These are phyloP conservation scores for Scaptodrosophila latifasciaeformis DNA, from an alignment of 2,888 invertebrate species.

Conservation along the genomic window DNA sequence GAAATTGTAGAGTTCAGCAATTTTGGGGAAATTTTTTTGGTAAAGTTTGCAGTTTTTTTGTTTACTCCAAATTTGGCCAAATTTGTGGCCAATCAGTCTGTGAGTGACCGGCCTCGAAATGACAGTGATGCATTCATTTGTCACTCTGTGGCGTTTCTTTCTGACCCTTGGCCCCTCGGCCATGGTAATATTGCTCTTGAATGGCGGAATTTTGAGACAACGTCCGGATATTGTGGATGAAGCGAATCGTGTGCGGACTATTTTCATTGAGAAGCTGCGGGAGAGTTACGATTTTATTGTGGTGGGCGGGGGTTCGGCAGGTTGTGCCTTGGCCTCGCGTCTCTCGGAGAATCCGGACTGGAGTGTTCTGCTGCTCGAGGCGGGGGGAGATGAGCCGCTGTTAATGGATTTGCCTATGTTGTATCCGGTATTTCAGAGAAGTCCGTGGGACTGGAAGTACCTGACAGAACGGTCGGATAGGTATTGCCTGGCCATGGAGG, in stretches of 20 bases:
- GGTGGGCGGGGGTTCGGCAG: slow-evolving; percentile 89
- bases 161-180: slow-evolving; percentile 81
- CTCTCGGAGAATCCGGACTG: slow-evolving; percentile 84
- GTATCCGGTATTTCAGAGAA: slow-evolving; percentile 83
- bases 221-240: slow-evolving; percentile 84
- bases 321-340: slow-evolving; percentile 85
- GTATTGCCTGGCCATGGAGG: slow-evolving; percentile 49
- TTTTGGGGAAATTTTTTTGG: too few species aligned
- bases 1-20: too few species aligned
- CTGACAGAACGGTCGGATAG: slow-evolving; percentile 52
- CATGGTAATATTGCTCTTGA: slow-evolving; percentile 79
- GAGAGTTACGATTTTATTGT: slow-evolving; percentile 86
- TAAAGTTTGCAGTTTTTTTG: too few species aligned
- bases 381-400: slow-evolving; percentile 84
- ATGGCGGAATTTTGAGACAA: slow-evolving; percentile 79
- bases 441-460: slow-evolving; percentile 79
- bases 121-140: slow-evolving; percentile 58
- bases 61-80: too few species aligned
- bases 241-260: slow-evolving; percentile 79
- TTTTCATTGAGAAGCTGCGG: slow-evolving; percentile 77
- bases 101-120: slow-evolving; percentile 20
- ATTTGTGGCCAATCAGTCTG: too few species aligned
- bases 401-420: slow-evolving; percentile 83
- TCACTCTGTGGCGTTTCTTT: slow-evolving; percentile 80
- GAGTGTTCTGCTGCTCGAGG: slow-evolving; percentile 86